Base-by-base conservation (phyloP, 2,113 vertebrate species). In the Labeo catla region DNA sequence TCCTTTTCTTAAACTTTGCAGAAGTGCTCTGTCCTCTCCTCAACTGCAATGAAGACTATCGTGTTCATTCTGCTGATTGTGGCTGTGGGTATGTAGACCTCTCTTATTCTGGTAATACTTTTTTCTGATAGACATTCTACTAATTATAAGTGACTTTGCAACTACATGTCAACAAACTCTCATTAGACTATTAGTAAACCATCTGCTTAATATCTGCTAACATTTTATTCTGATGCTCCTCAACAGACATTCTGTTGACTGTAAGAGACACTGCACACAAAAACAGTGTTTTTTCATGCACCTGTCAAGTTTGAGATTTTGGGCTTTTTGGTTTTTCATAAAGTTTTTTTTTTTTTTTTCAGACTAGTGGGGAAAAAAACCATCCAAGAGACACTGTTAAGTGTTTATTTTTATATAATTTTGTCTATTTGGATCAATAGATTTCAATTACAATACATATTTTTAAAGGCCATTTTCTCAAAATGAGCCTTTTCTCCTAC, bases 1-100 rank as follows among this genome's bases (percentile, higher is more conserved):
- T 23, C 11, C 43, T 8, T 4, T 12, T 49, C 45, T 1, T 74
- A 2, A 23, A 74, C 45, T 74, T 74, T 15, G 11, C 11, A 49
- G 72, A 74, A 23, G 72, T 74, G 45, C 72, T 74, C 72, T 74
- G 10, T 74, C 9, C 9, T 73, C 39, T 73, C 45, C 45, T 73
- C 9, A 9, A 13, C 2, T 49, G 72, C 21, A 74, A 74, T 74
- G 72, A 74, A 74, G 21, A 23, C 10, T 12, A 12, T 47, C 49
- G 72, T 74, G 72, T 74, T 74, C 45, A 13, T 13, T 49, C 21
- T 74, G 5, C 45, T 74, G 72, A 9, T 65, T 76, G 73, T 21
- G 21, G 45, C 21, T 74, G 72, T 74, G 43, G 72, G 72, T 74
- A 74, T 49, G 72, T 74, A 74, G 10, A 23, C 21, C 63, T 65